Percentiles rank a stretch among this genome's conserved stretches.
Evolutionary conservation across 2,113 vertebrate genomes (phyloP).

Genomic region (Rhodinocichla rosea): DNA sequence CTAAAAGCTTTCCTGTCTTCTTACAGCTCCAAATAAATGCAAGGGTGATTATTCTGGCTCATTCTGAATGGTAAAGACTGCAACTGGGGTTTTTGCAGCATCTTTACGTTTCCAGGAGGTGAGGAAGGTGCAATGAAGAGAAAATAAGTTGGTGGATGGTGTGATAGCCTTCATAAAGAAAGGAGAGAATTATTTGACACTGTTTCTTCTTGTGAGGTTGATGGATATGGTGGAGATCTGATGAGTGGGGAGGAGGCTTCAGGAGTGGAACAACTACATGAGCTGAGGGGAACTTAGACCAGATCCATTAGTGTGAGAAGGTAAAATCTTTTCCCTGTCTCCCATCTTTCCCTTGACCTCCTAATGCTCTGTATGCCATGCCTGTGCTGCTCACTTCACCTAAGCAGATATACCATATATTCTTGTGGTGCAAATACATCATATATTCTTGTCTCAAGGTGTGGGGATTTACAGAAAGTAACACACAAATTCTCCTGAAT

Average conservation of each 20-base stretch:
- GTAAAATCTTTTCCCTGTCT: background rate
- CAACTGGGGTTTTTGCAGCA: background rate
- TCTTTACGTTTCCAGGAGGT: background rate
- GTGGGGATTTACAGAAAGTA: background rate
- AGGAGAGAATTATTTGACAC: background rate
- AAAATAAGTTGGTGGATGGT: background rate
- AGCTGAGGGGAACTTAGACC: background rate
- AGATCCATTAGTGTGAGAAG: background rate
- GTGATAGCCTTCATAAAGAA: background rate
- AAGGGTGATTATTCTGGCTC: background rate
- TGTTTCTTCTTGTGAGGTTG: background rate
- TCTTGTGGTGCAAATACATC: background rate
- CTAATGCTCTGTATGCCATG: accelerated
- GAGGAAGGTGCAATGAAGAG: background rate
- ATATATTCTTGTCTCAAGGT: background rate
- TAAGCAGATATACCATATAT: background rate
- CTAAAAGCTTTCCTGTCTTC: background rate
- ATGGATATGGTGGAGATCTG: background rate
- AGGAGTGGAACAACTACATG: background rate
- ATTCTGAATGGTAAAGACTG: background rate
- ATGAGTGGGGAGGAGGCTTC: background rate
- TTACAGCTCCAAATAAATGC: background rate
- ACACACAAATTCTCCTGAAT: background rate
- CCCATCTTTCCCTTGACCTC: background rate
- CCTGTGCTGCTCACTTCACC: background rate